Base-by-base conservation (phyloP, 1,140 invertebrate genomes). In the Sycobia sp. region DNA sequence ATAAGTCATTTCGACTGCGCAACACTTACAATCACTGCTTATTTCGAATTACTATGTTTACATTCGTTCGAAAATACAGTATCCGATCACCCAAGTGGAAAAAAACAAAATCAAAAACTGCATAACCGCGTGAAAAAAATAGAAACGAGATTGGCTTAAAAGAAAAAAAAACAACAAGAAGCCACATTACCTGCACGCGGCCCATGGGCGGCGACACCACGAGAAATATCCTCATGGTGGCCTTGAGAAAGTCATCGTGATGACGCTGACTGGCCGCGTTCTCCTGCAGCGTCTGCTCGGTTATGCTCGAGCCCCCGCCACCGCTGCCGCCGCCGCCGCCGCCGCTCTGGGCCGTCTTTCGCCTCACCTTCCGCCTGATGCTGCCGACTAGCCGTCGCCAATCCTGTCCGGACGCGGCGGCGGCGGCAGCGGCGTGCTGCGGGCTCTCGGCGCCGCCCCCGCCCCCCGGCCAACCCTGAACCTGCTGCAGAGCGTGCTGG, bases 201-300 rank as follows among this genome's bases (percentile, higher is more conserved):
- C 84, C 84, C 69, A 84, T 84, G 16, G 87, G 86, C 27, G 87
- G 87, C 50, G 86, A 87, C 11, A 88, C 86, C 44, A 88, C 85
- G 56, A 88, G 76, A 71, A 88, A 88, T 55, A 88, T 87, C 69
- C 86, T 82, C 86, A 88, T 87, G 53, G 87, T 86, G 11, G 86
- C 86, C 62, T 86, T 85, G 18, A 88, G 76, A 69, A 86, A 85
- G 66, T 85, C 84, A 73, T 85, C 83, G 18, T 83, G 79, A 59
- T 81, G 60, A 62, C 69, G 25, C 66, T 73, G 25, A 14, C 11
- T 41, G n/a, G 27, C 51, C 7, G 23, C 32, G 4, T 25, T 4
- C 16, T 56, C 43, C 9, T 49, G 43, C 7, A 56, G 36, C 4
- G 44, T 34, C 25, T 64, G 62, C 47, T 78, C 76, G 13, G 70